These are phyloP conservation scores for Osedax frankpressi DNA, from an alignment of 2,888 invertebrate genomes.

Conservation along the genomic window DNA sequence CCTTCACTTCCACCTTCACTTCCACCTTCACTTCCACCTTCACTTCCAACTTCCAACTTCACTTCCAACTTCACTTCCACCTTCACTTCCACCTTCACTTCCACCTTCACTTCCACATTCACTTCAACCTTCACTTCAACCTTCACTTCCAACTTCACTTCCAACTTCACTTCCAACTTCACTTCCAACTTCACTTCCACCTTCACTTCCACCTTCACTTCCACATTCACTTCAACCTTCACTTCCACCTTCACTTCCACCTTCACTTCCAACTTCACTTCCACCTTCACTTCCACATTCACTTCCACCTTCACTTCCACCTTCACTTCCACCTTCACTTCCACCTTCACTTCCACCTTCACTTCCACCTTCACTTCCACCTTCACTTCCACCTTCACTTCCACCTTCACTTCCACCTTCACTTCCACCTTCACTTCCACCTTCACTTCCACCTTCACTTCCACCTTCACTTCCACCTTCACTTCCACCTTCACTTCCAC, in stretches of 20 bases:
- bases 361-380: too few relatives aligned
- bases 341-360: too few relatives aligned
- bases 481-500: not conserved
- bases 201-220: constrained; percentile 21
- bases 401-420: constrained; percentile 14
- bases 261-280: too few relatives aligned
- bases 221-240: not conserved
- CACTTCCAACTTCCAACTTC: not conserved
- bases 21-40: constrained; percentile 17
- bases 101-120: not conserved
- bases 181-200: too few relatives aligned
- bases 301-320: not conserved
- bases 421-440: not conserved
- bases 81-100: not conserved
- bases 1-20: constrained; percentile 15
- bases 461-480: too few relatives aligned
- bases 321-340: not conserved
- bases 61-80: too few relatives aligned
- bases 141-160: too few relatives aligned
- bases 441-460: too few relatives aligned
- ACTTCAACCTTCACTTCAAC: not conserved
- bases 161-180: too few relatives aligned
- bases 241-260: not conserved
- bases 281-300: not conserved
- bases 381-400: constrained; percentile 19